Percentiles rank a stretch among this genome's conserved stretches.
Conservation (phyloP, 2,113 vertebrate genomes). For the Plecotus auritus region DNA sequence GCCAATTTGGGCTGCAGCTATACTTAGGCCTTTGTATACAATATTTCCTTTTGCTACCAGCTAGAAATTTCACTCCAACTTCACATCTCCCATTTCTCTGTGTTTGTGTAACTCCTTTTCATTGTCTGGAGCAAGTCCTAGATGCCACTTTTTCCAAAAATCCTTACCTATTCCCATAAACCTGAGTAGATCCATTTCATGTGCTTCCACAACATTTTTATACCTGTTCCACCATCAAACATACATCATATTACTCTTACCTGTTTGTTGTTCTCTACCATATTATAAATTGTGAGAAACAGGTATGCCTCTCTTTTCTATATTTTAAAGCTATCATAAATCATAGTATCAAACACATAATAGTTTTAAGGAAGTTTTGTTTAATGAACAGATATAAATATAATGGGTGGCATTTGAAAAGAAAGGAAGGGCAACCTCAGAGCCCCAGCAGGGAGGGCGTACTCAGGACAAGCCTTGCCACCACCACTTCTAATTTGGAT, state of each 20-base stretch:
- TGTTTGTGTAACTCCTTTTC: not conserved
- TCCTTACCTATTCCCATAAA: not conserved
- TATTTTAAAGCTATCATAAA: not conserved
- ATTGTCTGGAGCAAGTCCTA: not conserved
- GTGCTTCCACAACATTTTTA: not conserved
- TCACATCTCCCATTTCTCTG: not conserved
- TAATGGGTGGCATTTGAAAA: not conserved
- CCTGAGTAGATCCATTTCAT: not conserved
- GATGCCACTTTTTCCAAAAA: not conserved
- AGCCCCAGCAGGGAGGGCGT: not conserved
- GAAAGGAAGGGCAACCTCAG: not conserved
- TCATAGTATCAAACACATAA: not conserved
- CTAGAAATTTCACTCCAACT: not conserved
- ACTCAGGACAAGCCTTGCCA: not conserved
- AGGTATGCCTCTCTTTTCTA: not conserved
- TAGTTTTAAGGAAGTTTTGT: not conserved
- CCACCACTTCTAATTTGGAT: not conserved
- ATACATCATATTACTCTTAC: not conserved
- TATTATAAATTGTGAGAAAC: not conserved
- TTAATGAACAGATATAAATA: slow-evolving; percentile 1
- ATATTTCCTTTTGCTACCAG: not conserved
- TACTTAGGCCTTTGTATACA: not conserved
- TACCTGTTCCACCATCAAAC: not conserved
- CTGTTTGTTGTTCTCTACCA: not conserved
- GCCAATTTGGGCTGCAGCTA: not conserved